Evolutionary conservation across 2,888 invertebrate species (phyloP).

Genomic region (Arrhopalites spinosus): DNA sequence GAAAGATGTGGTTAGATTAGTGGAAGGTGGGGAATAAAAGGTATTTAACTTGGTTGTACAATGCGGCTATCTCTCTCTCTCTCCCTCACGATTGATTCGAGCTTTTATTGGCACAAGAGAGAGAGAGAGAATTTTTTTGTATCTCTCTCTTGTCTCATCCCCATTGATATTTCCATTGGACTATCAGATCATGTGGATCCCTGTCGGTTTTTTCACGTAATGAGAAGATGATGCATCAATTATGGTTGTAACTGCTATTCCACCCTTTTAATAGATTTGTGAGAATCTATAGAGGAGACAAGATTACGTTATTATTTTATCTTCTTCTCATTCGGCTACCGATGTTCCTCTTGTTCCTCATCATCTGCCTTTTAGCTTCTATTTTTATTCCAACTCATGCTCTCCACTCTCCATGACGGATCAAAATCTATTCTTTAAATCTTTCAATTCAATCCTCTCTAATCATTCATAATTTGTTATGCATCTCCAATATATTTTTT

Average conservation of each 20-base stretch:
- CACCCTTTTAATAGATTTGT: conserved; percentile 30
- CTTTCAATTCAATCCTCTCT: too few relatives aligned
- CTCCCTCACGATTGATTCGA: conserved; percentile 8
- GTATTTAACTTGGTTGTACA: conserved; percentile 6
- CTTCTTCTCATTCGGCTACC: conserved; percentile 8
- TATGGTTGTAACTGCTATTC: conserved; percentile 8
- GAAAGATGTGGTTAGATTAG: conserved; percentile 8
- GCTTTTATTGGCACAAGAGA: conserved; percentile 16
- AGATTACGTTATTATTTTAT: conserved; percentile 11
- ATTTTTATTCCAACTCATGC: too few relatives aligned
- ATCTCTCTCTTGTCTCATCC: conserved; percentile 5
- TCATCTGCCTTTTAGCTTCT: too few relatives aligned
- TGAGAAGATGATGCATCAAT: conserved; percentile 37
- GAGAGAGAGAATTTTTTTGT: background rate
- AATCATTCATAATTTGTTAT: too few relatives aligned
- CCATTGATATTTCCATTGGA: too few relatives aligned
- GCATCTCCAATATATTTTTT: too few relatives aligned
- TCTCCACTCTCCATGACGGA: too few relatives aligned
- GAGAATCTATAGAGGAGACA: background rate
- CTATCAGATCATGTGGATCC: conserved; percentile 37
- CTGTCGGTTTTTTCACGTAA: conserved; percentile 27
- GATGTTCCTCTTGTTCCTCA: too few relatives aligned
- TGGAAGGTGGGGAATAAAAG: background rate
- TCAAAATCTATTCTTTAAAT: too few relatives aligned
- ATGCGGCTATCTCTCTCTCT: background rate